These are phyloP conservation scores for Halictus rubicundus DNA, from an alignment of 1,140 invertebrate genomes.

Conservation along the genomic window DNA sequence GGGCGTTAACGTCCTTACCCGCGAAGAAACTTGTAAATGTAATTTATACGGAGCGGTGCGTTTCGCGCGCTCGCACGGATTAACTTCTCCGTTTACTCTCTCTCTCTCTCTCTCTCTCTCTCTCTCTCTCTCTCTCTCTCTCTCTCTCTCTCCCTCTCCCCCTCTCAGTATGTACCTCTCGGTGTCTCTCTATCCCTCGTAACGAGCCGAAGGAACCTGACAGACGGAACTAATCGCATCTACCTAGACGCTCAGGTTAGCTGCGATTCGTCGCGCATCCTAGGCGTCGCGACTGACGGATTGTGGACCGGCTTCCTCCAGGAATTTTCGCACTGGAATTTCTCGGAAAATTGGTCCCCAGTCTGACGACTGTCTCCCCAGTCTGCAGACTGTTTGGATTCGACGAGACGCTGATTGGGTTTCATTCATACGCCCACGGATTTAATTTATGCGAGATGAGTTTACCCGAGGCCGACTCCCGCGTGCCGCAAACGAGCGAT, in stretches of 20 bases:
- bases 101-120: no score
- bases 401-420: no score
- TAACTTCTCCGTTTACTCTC: constrained; percentile 15
- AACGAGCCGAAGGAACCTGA: neutral
- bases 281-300: neutral
- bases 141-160: no score
- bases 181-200: fast-evolving
- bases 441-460: no score
- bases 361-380: neutral
- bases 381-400: no score
- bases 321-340: neutral
- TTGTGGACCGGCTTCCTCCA: neutral
- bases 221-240: neutral
- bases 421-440: no score
- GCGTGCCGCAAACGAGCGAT: no score
- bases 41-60: constrained; percentile 22
- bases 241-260: neutral
- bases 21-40: constrained; percentile 40
- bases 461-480: no score
- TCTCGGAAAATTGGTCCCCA: neutral
- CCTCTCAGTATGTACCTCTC: no score
- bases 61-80: constrained; percentile 3
- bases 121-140: fast-evolving
- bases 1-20: constrained; percentile 28
- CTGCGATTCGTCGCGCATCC: neutral